phyloP scores from a whole-genome alignment of 2,888 invertebrate genomes.

The Thecocarcelia acutangulata region DNA sequence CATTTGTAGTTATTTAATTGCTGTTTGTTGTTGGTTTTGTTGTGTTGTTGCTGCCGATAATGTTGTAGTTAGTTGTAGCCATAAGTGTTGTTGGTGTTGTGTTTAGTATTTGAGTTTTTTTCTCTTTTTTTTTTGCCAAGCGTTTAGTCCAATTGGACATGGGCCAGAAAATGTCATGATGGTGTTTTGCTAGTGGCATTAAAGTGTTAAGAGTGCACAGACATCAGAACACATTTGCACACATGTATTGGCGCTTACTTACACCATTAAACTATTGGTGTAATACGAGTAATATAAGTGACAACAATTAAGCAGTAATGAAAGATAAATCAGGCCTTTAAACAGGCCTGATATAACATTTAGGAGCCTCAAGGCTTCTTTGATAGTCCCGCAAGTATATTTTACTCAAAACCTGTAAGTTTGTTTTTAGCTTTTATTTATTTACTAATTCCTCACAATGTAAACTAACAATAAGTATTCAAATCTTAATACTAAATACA shows the following conservation, averaged over 20 bases:
- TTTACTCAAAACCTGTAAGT: too few relatives aligned
- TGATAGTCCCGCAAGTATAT: too few relatives aligned
- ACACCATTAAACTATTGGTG: background rate
- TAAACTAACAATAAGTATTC: too few relatives aligned
- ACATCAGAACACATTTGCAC: background rate
- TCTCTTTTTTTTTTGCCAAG: background rate
- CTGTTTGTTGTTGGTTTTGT: slow-evolving; percentile 31
- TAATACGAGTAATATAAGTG: background rate
- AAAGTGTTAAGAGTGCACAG: slow-evolving; percentile 59
- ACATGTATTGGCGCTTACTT: background rate
- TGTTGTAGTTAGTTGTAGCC: slow-evolving; percentile 29
- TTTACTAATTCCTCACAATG: too few relatives aligned
- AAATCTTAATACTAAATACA: too few relatives aligned
- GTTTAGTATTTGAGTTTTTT: background rate
- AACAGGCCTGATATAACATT: too few relatives aligned
- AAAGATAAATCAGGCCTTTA: too few relatives aligned
- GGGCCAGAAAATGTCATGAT: slow-evolving; percentile 67
- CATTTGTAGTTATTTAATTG: slow-evolving; percentile 51
- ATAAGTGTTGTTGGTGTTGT: slow-evolving; percentile 37
- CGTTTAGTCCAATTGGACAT: slow-evolving; percentile 62
- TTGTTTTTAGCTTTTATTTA: too few relatives aligned
- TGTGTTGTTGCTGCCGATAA: slow-evolving; percentile 17
- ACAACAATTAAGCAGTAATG: too few relatives aligned
- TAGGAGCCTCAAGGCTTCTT: too few relatives aligned
- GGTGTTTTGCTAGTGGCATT: slow-evolving; percentile 65